Evolutionary conservation across 2,888 invertebrate genomes (phyloP).

Genomic region (Ophion slaviceki): DNA sequence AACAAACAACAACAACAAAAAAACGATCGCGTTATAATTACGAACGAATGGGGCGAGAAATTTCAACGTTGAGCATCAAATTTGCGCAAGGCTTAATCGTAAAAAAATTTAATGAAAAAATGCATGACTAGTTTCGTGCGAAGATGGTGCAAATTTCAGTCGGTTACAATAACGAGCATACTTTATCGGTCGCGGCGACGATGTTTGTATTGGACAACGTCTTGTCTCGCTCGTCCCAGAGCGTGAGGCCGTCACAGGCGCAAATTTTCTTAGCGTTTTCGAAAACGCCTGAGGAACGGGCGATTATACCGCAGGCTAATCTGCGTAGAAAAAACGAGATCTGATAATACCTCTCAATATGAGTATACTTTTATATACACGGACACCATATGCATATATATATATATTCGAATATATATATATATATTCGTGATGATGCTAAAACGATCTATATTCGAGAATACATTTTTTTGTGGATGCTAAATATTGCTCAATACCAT

Average conservation of each 20-base stretch:
- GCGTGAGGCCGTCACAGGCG: conserved; percentile 94
- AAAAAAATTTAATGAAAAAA: conserved; percentile 14
- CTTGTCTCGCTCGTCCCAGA: conserved; percentile 93
- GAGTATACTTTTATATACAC: too few species aligned
- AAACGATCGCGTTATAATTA: not conserved
- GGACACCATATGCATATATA: too few species aligned
- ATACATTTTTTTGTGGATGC: not conserved
- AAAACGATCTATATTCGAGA: not conserved
- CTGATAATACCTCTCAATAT: too few species aligned
- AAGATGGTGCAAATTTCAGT: conserved; percentile 3
- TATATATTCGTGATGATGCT: too few species aligned
- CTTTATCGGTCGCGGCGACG: conserved; percentile 46
- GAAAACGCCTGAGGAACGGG: conserved; percentile 93
- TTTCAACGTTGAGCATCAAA: not conserved
- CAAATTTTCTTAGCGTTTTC: conserved; percentile 95
- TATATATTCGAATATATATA: too few species aligned
- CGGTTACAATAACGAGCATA: conserved; percentile 63
- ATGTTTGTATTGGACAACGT: conserved; percentile 83
- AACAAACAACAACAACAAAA: not conserved
- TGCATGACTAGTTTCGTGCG: conserved; percentile 11
- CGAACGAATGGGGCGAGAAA: not conserved
- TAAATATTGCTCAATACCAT: too few species aligned
- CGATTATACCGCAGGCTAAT: conserved; percentile 94
- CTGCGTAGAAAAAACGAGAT: conserved; percentile 81
- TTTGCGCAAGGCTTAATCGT: not conserved